These are phyloP conservation scores for Macrotrachela quadricornifera DNA, from an alignment of 1,140 invertebrate species.

Conservation along the genomic window DNA sequence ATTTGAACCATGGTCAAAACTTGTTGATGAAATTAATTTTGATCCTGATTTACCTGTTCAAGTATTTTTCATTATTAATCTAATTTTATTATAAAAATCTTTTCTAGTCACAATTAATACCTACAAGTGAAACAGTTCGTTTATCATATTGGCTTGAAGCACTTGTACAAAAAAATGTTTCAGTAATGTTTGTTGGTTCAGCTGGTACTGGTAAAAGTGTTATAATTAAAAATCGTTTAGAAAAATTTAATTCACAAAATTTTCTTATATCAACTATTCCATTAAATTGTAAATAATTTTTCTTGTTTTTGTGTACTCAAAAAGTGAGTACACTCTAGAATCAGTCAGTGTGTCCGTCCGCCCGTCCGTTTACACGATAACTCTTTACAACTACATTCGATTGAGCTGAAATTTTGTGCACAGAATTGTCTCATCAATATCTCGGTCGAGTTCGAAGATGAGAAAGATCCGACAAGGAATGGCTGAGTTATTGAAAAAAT, in stretches of 20 bases:
- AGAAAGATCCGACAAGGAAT: too few relatives aligned
- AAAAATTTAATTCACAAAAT: not conserved
- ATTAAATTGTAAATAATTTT: not conserved
- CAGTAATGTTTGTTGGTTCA: slow-evolving; percentile 25
- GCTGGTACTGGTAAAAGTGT: slow-evolving; percentile 30
- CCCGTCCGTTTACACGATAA: too few relatives aligned
- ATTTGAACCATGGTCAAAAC: not conserved
- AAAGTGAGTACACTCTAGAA: too few relatives aligned
- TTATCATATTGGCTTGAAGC: not conserved
- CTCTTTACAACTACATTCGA: too few relatives aligned
- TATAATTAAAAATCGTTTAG: not conserved
- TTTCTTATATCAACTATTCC: not conserved
- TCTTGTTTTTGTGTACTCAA: too few relatives aligned
- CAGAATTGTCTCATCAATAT: too few relatives aligned
- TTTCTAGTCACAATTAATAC: not conserved
- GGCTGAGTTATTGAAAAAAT: too few relatives aligned
- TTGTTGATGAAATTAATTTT: not conserved
- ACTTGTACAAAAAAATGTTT: not conserved
- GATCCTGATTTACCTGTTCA: not conserved
- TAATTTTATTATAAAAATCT: not conserved
- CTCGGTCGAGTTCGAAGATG: too few relatives aligned
- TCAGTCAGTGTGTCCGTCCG: too few relatives aligned
- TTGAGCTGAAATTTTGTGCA: too few relatives aligned
- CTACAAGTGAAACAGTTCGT: not conserved
- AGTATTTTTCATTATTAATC: not conserved